phyloP scores from a whole-genome alignment of 2,888 invertebrate species.

The Beris chalybata region DNA sequence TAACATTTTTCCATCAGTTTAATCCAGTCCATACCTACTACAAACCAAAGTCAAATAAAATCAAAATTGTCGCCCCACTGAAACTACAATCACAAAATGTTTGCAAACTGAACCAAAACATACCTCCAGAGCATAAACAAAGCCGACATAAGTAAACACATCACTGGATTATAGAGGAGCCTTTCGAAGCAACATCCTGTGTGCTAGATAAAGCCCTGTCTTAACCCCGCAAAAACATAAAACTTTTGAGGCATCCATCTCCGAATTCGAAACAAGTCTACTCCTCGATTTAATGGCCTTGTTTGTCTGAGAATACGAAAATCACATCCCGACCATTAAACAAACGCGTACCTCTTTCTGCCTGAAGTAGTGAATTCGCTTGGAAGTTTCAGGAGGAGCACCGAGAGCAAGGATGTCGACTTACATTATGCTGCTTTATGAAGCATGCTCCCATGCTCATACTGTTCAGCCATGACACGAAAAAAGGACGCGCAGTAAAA shows the following conservation, averaged over 20 bases:
- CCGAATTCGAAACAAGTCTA: constrained; percentile 7
- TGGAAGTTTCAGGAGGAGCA: neutral
- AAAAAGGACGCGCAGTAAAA: neutral
- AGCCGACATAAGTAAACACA: no score
- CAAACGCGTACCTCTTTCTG: neutral
- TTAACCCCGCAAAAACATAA: constrained; percentile 11
- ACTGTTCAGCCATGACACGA: neutral
- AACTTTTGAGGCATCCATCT: constrained; percentile 4
- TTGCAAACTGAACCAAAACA: no score
- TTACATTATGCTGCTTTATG: neutral
- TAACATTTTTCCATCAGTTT: no score
- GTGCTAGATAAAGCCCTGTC: neutral
- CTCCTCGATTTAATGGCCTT: constrained; percentile 27
- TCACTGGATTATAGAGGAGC: no score
- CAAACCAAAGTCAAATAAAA: no score
- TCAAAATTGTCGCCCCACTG: no score
- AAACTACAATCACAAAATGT: no score
- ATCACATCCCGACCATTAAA: constrained; percentile 24
- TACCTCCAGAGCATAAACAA: no score
- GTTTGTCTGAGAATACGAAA: constrained; percentile 27
- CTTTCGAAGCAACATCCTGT: no score
- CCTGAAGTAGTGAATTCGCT: neutral
- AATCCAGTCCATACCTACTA: no score
- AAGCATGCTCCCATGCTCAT: no score
- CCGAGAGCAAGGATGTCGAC: neutral